A percentile compares a stretch with the other conserved stretches of the same genome.
phyloP scores from a whole-genome alignment of 1,140 invertebrate genomes.

The Drosophila teissieri region DNA sequence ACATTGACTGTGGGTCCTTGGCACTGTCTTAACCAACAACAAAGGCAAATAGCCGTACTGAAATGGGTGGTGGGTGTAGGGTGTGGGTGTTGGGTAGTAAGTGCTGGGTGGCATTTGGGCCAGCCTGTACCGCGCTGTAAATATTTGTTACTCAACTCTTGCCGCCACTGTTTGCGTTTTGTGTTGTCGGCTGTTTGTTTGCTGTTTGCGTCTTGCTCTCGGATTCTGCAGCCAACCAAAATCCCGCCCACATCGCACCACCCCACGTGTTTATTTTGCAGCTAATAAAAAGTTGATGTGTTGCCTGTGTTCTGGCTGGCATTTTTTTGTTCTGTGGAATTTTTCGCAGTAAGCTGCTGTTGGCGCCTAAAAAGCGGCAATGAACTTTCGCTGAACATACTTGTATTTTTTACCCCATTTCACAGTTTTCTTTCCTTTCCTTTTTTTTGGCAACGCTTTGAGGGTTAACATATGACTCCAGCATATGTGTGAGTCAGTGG shows the following conservation, averaged over 20 bases:
- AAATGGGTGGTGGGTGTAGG: neutral
- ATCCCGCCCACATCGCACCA: no score
- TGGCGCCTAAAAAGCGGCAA: slow-evolving; percentile 57
- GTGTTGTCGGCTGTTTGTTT: slow-evolving; percentile 68
- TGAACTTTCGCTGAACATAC: slow-evolving; percentile 50
- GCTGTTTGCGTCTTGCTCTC: slow-evolving; percentile 43
- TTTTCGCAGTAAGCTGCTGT: slow-evolving; percentile 42
- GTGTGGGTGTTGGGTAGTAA: neutral
- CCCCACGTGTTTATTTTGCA: slow-evolving; percentile 56
- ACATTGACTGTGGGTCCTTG: slow-evolving; percentile 62
- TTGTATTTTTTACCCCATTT: slow-evolving; percentile 27
- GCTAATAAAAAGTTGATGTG: slow-evolving; percentile 79
- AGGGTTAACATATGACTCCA: slow-evolving; percentile 45
- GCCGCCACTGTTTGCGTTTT: slow-evolving; percentile 67
- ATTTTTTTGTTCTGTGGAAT: slow-evolving; percentile 21
- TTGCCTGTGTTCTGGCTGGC: slow-evolving; percentile 35
- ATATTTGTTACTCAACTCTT: slow-evolving; percentile 81
- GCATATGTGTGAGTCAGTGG: slow-evolving; percentile 31
- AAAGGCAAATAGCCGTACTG: slow-evolving; percentile 42
- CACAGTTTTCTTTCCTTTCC: neutral
- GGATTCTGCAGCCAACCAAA: neutral
- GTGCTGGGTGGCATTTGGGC: slow-evolving; percentile 3
- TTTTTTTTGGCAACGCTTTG: slow-evolving; percentile 16
- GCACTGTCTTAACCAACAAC: slow-evolving; percentile 56
- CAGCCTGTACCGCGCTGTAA: slow-evolving; percentile 56